Evolutionary conservation across 2,888 invertebrate species (phyloP).

Genomic region (Boloria selene): DNA sequence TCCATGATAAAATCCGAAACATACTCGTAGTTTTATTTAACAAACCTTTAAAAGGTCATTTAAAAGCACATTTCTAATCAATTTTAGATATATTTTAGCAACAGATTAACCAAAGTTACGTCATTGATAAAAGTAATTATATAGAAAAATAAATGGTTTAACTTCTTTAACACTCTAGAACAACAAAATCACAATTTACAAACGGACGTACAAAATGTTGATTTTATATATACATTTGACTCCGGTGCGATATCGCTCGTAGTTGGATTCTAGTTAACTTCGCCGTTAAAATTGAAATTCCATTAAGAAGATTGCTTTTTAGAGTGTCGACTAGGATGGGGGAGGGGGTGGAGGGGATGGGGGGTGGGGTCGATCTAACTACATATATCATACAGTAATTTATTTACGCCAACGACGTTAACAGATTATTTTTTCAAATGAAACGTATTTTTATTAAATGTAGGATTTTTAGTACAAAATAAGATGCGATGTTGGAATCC

Average conservation of each 20-base stretch:
- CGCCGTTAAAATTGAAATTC: constrained; percentile 78
- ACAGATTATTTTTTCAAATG: constrained; percentile 21
- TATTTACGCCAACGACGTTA: constrained; percentile 23
- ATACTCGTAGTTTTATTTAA: too few species aligned
- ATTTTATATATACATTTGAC: constrained; percentile 38
- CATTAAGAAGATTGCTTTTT: constrained; percentile 80
- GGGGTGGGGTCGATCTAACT: constrained; percentile 17
- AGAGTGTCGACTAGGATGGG: constrained; percentile 55
- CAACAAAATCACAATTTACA: neutral
- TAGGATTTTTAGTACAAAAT: neutral
- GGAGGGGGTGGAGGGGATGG: constrained; percentile 22
- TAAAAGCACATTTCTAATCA: too few species aligned
- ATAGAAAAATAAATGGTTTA: too few species aligned
- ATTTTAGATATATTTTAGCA: too few species aligned
- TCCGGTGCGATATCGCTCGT: constrained; percentile 59
- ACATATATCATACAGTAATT: constrained; percentile 30
- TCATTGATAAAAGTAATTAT: too few species aligned
- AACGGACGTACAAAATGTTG: constrained; percentile 39
- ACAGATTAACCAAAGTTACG: too few species aligned
- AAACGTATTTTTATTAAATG: constrained; percentile 6
- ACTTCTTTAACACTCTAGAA: neutral
- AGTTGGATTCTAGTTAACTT: constrained; percentile 75
- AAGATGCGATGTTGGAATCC: too few species aligned
- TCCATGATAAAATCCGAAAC: too few species aligned
- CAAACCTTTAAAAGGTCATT: too few species aligned